Conservation (phyloP, 2,888 invertebrate species). For the Acheta domesticus region DNA sequence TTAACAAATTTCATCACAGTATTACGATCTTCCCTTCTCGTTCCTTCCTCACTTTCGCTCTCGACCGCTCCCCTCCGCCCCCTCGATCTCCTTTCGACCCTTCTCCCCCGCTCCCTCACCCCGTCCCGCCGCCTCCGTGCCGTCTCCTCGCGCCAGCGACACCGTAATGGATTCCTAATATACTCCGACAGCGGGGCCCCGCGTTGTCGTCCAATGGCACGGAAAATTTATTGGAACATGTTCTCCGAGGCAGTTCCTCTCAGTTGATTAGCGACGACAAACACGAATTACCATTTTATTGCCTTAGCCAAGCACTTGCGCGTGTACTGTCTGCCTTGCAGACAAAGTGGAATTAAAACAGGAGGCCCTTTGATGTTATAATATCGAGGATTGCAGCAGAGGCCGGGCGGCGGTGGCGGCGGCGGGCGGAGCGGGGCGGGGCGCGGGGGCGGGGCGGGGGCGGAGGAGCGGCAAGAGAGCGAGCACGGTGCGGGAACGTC, state of each 20-base stretch:
- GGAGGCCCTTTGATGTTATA: slow-evolving; percentile 52
- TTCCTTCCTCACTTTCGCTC: slow-evolving; percentile 22
- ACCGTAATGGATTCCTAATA: slow-evolving; percentile 37
- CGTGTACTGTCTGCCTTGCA: slow-evolving; percentile 47
- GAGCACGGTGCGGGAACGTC: not conserved
- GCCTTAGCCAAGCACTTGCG: slow-evolving; percentile 45
- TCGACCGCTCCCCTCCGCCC: slow-evolving; percentile 19
- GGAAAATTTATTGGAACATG: slow-evolving; percentile 40
- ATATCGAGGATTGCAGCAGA: slow-evolving; percentile 35
- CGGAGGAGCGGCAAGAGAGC: not conserved
- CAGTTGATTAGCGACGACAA: slow-evolving; percentile 62
- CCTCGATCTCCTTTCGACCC: slow-evolving; percentile 24
- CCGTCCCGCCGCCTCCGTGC: slow-evolving; percentile 25
- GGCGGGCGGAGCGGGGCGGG: not conserved
- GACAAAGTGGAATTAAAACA: slow-evolving; percentile 58
- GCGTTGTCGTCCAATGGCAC: slow-evolving; percentile 45
- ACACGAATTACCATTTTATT: slow-evolving; percentile 71
- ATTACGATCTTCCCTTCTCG: slow-evolving; percentile 24
- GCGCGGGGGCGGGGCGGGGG: not conserved
- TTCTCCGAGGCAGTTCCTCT: slow-evolving; percentile 37
- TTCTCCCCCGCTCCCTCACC: slow-evolving; percentile 10
- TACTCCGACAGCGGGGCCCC: slow-evolving; percentile 37
- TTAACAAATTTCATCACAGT: slow-evolving; percentile 38
- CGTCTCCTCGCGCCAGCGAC: slow-evolving; percentile 23
- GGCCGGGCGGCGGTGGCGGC: slow-evolving; percentile 24